These are phyloP conservation scores for Cryptosula pallasiana DNA, from an alignment of 2,888 invertebrate genomes.

Conservation along the genomic window DNA sequence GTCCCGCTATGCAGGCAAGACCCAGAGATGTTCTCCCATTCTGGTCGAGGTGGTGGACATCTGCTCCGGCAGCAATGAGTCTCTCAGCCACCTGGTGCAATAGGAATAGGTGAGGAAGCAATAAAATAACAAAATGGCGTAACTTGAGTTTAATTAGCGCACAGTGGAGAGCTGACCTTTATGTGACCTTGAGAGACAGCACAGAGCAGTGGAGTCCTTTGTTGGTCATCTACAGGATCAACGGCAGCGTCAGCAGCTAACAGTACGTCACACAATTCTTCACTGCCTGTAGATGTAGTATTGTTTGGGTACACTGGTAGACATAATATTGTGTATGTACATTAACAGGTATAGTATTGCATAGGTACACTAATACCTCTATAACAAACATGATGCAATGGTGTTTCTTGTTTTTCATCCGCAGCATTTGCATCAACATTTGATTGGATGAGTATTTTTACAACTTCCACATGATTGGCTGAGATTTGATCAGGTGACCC, in stretches of 20 bases:
- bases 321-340: background rate
- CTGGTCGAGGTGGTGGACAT: conserved; percentile 50
- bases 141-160: no score
- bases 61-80: conserved; percentile 46
- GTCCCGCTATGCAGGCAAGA: conserved; percentile 53
- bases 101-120: no score
- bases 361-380: no score
- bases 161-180: no score
- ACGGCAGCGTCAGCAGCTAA: background rate
- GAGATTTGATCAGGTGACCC: background rate
- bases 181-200: conserved; percentile 16
- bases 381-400: background rate
- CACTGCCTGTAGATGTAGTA: background rate
- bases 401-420: background rate
- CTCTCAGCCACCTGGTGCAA: conserved; percentile 46
- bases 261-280: background rate
- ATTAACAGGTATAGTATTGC: no score
- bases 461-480: conserved; percentile 1
- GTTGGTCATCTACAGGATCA: background rate
- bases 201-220: background rate
- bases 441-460: conserved; percentile 2
- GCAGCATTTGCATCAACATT: conserved; percentile 65
- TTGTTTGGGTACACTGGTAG: background rate
- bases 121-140: background rate
- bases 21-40: conserved; percentile 71